Percentiles rank a stretch among this genome's conserved stretches.
phyloP scores from a whole-genome alignment of 2,888 invertebrate genomes.

The Hedychridium roseum region DNA sequence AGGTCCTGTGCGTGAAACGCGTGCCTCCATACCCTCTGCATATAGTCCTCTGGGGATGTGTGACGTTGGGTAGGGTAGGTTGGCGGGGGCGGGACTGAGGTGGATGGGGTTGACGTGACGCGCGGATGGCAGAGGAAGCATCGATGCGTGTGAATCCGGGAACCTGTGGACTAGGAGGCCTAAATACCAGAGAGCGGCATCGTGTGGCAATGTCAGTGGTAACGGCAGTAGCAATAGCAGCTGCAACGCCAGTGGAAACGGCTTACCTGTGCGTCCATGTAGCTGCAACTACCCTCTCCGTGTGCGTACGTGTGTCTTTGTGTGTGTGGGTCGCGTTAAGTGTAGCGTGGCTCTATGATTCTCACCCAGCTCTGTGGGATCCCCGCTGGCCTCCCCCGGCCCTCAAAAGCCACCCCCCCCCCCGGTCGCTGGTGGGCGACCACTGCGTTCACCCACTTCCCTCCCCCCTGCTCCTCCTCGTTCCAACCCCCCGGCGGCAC shows the following conservation, averaged over 20 bases:
- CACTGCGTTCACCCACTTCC: conserved; percentile 28
- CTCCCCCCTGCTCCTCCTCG: conserved; percentile 7
- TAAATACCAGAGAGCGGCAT: conserved; percentile 28
- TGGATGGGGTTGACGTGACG: conserved; percentile 1
- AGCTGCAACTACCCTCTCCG: no score
- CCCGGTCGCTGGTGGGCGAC: no score
- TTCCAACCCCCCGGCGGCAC: conserved; percentile 6
- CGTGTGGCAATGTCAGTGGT: no score
- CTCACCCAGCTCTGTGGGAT: no score
- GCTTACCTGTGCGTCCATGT: conserved; percentile 25
- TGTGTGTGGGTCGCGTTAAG: conserved; percentile 51
- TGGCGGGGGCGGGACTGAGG: not conserved
- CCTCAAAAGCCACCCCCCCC: no score
- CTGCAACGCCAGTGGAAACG: no score
- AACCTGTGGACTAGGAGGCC: conserved; percentile 45
- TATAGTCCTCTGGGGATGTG: not conserved
- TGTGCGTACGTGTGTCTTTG: conserved; percentile 5
- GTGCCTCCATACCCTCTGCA: conserved; percentile 12
- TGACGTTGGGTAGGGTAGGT: not conserved
- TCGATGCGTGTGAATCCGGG: conserved; percentile 35
- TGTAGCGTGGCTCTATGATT: conserved; percentile 53
- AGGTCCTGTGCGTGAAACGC: no score
- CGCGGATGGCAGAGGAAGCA: conserved; percentile 20
- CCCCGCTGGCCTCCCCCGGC: no score
- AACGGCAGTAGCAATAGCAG: no score